A percentile compares a stretch with the other conserved stretches of the same genome.
Conservation (phyloP, 2,113 vertebrate species). For the Tychaedon coryphoeus region DNA sequence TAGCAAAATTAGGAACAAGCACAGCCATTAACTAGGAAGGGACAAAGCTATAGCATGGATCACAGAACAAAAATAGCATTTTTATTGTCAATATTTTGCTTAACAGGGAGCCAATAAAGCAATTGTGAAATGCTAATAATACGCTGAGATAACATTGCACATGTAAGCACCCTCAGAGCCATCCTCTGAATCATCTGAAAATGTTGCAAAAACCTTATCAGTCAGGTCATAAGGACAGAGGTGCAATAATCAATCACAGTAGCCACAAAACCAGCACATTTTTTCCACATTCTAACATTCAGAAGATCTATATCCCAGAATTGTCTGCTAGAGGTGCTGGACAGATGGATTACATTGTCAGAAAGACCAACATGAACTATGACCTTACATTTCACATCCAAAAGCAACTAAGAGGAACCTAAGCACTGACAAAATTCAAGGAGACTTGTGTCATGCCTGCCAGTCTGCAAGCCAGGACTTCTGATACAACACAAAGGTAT, state of each 20-base stretch:
- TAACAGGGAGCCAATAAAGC: slow-evolving; percentile 71
- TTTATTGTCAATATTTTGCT: slow-evolving; percentile 74
- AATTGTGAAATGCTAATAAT: slow-evolving; percentile 50
- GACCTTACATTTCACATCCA: background rate
- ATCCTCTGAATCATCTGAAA: background rate
- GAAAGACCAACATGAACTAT: background rate
- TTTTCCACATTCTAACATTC: background rate
- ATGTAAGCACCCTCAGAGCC: background rate
- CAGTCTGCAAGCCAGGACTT: background rate
- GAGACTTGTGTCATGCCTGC: background rate
- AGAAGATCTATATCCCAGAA: background rate
- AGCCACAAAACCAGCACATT: background rate
- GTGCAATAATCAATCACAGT: background rate
- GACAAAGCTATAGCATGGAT: slow-evolving; percentile 28
- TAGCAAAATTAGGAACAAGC: slow-evolving; percentile 51
- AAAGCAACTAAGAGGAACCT: background rate
- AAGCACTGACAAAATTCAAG: background rate
- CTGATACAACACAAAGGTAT: background rate
- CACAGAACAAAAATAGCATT: slow-evolving; percentile 63
- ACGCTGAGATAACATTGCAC: slow-evolving; percentile 10
- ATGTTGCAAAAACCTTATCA: background rate
- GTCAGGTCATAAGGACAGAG: slow-evolving; percentile 3
- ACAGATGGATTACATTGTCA: slow-evolving; percentile 14
- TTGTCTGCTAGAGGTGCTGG: background rate
- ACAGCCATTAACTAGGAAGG: slow-evolving; percentile 41